Conservation (phyloP, 2,888 invertebrate genomes). For the Patella pellucida region DNA sequence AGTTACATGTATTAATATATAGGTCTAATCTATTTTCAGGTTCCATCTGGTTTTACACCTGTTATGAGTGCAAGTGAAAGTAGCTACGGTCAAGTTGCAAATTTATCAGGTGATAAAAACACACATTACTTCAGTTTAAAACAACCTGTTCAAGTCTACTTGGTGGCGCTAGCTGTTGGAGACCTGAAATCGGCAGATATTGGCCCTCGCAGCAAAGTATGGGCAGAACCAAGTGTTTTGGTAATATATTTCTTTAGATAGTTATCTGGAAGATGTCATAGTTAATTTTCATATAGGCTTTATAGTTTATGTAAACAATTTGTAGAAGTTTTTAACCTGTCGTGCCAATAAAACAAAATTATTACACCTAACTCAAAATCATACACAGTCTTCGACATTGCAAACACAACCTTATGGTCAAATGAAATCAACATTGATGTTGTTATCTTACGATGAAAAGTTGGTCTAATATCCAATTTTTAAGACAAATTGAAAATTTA, state of each 20-base stretch:
- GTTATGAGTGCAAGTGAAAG: constrained; percentile 47
- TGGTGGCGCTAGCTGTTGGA: constrained; percentile 48
- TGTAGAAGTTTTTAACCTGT: too few relatives aligned
- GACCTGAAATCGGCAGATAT: constrained; percentile 68
- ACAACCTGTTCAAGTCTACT: constrained; percentile 39
- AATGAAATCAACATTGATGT: too few relatives aligned
- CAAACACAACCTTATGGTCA: too few relatives aligned
- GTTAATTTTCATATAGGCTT: too few relatives aligned
- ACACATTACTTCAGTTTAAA: constrained; percentile 37
- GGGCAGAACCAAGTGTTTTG: constrained; percentile 87
- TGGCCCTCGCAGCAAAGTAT: constrained; percentile 85
- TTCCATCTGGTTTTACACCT: constrained; percentile 40
- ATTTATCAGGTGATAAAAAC: constrained; percentile 31
- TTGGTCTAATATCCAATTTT: too few relatives aligned
- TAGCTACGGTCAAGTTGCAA: constrained; percentile 32
- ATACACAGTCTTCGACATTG: too few relatives aligned
- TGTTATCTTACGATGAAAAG: too few relatives aligned
- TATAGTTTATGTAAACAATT: too few relatives aligned
- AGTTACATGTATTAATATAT: too few relatives aligned
- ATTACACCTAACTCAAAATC: too few relatives aligned
- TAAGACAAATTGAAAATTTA: too few relatives aligned
- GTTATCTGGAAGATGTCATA: background rate
- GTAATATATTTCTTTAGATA: constrained; percentile 59
- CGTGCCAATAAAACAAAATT: too few relatives aligned
- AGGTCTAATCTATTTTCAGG: constrained; percentile 16